phyloP scores from a whole-genome alignment of 1,140 invertebrate genomes.

The Eueides isabella region DNA sequence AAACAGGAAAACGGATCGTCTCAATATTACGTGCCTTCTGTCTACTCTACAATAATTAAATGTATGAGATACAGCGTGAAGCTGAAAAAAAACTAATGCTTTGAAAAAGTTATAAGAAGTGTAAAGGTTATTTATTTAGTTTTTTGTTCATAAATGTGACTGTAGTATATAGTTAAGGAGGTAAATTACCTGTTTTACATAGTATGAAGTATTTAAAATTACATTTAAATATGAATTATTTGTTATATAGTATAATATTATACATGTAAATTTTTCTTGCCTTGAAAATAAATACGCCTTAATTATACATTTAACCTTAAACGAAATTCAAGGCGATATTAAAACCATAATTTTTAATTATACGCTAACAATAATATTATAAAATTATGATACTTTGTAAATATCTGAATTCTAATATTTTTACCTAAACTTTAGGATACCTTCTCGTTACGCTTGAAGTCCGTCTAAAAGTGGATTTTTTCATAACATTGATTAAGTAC shows the following conservation, averaged over 20 bases:
- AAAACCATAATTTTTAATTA: background rate
- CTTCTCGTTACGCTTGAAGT: slow-evolving; percentile 1
- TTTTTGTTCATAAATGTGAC: too few relatives aligned
- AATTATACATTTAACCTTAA: background rate
- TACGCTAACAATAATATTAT: too few relatives aligned
- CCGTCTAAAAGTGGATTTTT: background rate
- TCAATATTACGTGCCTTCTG: too few relatives aligned
- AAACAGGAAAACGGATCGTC: too few relatives aligned
- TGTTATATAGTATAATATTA: background rate
- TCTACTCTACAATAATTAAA: too few relatives aligned
- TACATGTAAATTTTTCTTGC: background rate
- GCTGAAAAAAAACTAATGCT: too few relatives aligned
- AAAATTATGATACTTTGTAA: background rate
- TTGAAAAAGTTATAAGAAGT: too few relatives aligned
- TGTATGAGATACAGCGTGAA: too few relatives aligned
- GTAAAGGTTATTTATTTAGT: too few relatives aligned
- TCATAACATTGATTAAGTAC: background rate
- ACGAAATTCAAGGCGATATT: background rate
- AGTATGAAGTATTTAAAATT: background rate
- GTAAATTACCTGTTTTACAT: background rate
- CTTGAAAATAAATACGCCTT: background rate
- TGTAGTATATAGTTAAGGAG: too few relatives aligned
- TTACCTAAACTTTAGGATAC: slow-evolving; percentile 7
- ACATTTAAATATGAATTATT: background rate
- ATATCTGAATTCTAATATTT: background rate